Base-by-base conservation (phyloP, 2,888 invertebrate genomes). In the Nomada flava region DNA sequence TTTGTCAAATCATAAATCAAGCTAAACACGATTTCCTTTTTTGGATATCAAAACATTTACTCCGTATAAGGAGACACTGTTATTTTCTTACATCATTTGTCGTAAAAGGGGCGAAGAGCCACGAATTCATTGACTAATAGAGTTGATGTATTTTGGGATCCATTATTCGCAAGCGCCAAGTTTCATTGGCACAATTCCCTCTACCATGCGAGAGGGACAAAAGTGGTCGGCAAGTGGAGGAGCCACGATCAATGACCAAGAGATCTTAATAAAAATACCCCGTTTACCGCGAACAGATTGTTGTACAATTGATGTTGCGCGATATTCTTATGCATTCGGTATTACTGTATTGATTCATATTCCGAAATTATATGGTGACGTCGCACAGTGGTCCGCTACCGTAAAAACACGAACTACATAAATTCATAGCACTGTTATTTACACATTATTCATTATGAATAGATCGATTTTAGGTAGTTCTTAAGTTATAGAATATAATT, bases 171-270 rank as follows among this genome's bases (percentile, higher is more conserved):
- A 36, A 79, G 72, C 74, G 82, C 79, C 79, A 85, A 79, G 79
- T 81, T 70, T 79, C 69, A 79, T 79, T 85, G 85, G 85, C 85
- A 85, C 82, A 72, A 84, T 85, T 82, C 79, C 79, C 72, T 78
- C 63, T 74, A 59, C 26, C 59, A 26, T 47, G 60, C 53, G 71
- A 10, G 5, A 2, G 29, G 44, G 20, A 20, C 18, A 50, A 23
- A 10, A 15, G 18, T 10, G 11, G 23, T 2, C 15, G n/a, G 5
- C n/a, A 13, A 36, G 42, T 26, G 53, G 65, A 73, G 29, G 23
- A 57, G n/a, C 11, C 36, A 70, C 79, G 83, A 83, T 82, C 79
- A 82, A 82, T 79, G 82, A 82, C 72, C 75, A 82, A 81, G 75
- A 72, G 69, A 81, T 82, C 59, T 53, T 67, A 82, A 76, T 69